These are phyloP conservation scores for Marronus borbonicus DNA, from an alignment of 2,888 invertebrate genomes.

Conservation along the genomic window DNA sequence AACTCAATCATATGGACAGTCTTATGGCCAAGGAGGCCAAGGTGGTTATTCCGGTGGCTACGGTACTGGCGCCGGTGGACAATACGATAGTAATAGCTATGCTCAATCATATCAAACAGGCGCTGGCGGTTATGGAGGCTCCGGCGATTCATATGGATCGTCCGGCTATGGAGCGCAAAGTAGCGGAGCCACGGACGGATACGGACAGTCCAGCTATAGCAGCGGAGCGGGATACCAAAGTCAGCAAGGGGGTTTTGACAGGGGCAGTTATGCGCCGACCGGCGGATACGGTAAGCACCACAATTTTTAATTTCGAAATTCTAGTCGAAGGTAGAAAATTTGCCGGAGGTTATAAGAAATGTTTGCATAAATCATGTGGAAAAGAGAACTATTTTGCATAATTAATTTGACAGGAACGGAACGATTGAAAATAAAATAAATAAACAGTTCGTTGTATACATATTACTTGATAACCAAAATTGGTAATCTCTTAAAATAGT, in stretches of 20 bases:
- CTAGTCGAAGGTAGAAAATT: constrained; percentile 8
- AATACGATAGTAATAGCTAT: constrained; percentile 48
- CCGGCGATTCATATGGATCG: constrained; percentile 47
- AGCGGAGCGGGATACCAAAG: constrained; percentile 52
- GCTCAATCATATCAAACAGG: constrained; percentile 48
- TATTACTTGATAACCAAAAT: too few relatives aligned
- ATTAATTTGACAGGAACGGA: too few relatives aligned
- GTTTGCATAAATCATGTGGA: constrained; percentile 13
- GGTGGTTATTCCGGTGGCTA: constrained; percentile 47
- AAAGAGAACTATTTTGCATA: too few relatives aligned
- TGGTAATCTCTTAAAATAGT: too few relatives aligned
- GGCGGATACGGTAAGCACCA: constrained; percentile 51
- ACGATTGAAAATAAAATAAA: too few relatives aligned
- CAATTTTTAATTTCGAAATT: neutral
- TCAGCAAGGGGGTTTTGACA: constrained; percentile 49
- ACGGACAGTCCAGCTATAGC: constrained; percentile 50
- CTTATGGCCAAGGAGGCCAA: constrained; percentile 48
- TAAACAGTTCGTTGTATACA: too few relatives aligned
- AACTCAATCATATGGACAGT: constrained; percentile 50
- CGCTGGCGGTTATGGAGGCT: constrained; percentile 50
- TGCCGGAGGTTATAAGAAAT: neutral
- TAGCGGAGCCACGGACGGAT: constrained; percentile 49
- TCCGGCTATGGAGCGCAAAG: constrained; percentile 47
- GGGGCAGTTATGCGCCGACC: constrained; percentile 49
- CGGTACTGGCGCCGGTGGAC: constrained; percentile 43